A percentile compares a stretch with the other conserved stretches of the same genome.
phyloP scores from a whole-genome alignment of 2,797 vertebrate species.

The Sternotherus odoratus region DNA sequence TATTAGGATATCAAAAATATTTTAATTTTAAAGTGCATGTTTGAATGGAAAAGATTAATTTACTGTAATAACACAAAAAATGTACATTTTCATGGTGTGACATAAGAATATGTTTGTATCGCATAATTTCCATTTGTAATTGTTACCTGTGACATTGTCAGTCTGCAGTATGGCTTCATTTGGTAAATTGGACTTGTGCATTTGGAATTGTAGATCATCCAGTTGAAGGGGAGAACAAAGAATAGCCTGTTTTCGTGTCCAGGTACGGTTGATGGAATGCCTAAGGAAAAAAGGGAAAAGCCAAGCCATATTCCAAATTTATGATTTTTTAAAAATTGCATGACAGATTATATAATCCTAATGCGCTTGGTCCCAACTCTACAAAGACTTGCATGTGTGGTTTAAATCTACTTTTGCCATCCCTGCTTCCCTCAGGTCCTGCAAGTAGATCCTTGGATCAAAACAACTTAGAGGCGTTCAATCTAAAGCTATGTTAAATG shows the following conservation, averaged over 20 bases:
- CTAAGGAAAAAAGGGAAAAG: slow-evolving; percentile 69
- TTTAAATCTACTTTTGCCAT: not conserved
- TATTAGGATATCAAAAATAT: fast-evolving
- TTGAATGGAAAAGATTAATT: not conserved
- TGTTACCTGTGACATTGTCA: slow-evolving; percentile 58
- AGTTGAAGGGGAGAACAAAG: slow-evolving; percentile 60
- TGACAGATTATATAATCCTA: not conserved
- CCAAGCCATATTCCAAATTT: not conserved
- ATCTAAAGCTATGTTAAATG: not conserved
- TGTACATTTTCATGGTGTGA: not conserved
- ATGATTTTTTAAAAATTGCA: not conserved
- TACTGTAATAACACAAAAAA: not conserved
- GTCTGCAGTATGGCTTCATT: slow-evolving; percentile 39
- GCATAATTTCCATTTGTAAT: not conserved
- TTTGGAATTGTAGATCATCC: slow-evolving; percentile 50
- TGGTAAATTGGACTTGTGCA: slow-evolving; percentile 42
- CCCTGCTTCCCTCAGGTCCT: not conserved
- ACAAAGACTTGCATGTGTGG: not conserved
- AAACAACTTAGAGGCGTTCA: not conserved
- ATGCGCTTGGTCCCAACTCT: not conserved
- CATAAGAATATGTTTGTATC: not conserved
- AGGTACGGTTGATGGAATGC: slow-evolving; percentile 81
- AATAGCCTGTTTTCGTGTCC: slow-evolving; percentile 79
- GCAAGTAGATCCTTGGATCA: not conserved
- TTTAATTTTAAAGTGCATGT: not conserved